Conservation (phyloP, 2,797 vertebrate species). For the Pseudochromis fuscus region DNA sequence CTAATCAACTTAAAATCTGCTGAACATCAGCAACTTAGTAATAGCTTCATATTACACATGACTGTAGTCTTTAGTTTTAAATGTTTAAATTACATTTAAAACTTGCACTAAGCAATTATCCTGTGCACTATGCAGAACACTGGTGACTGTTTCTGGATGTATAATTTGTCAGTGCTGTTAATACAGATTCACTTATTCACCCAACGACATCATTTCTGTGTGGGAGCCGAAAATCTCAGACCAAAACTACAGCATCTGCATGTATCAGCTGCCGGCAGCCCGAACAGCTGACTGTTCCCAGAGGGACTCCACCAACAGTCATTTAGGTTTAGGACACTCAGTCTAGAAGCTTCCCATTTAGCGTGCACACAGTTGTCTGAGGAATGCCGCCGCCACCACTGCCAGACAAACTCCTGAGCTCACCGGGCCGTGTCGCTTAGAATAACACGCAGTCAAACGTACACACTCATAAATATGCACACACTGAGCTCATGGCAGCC, state of each 20-base stretch:
- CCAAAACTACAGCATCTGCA: neutral
- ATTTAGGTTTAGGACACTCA: conserved; percentile 57
- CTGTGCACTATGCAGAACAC: neutral
- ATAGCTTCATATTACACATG: neutral
- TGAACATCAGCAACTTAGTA: neutral
- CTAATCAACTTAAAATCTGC: neutral
- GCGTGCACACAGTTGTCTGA: conserved; percentile 71
- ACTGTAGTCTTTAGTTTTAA: neutral
- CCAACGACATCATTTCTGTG: neutral
- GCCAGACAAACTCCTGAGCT: conserved; percentile 77
- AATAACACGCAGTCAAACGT: conserved; percentile 40
- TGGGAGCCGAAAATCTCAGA: neutral
- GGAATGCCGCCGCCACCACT: conserved; percentile 69
- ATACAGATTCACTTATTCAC: neutral
- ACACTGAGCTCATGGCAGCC: conserved; percentile 43
- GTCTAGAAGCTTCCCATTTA: conserved; percentile 80
- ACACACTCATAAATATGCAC: conserved; percentile 42
- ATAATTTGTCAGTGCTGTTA: neutral
- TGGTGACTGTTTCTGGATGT: neutral
- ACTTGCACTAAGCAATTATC: neutral
- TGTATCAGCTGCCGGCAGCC: conserved; percentile 39
- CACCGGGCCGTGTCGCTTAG: conserved; percentile 55
- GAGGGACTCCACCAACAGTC: conserved; percentile 38
- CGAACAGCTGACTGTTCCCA: conserved; percentile 64
- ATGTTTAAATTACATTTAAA: conserved; percentile 4